phyloP scores from a whole-genome alignment of 2,888 invertebrate genomes.

The Proisotoma minuta region DNA sequence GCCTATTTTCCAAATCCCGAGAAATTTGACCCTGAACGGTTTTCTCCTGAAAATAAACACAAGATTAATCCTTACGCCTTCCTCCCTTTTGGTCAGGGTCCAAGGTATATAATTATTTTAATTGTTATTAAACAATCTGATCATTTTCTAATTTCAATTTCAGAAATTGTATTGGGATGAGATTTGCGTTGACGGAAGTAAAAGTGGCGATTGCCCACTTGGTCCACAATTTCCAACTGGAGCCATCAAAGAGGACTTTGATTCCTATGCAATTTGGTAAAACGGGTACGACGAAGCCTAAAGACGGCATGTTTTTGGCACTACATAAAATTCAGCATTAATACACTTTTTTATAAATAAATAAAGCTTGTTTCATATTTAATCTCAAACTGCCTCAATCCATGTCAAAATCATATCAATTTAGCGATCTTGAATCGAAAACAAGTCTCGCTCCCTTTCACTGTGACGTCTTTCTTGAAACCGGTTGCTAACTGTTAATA shows the following conservation, averaged over 20 bases:
- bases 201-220: constrained; percentile 55
- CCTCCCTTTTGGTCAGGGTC: not conserved
- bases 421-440: too few relatives aligned
- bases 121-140: not conserved
- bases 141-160: not conserved
- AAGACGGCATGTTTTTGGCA: constrained; percentile 4
- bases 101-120: not conserved
- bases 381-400: too few relatives aligned
- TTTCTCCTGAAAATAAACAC: not conserved
- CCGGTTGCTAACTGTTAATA: too few relatives aligned
- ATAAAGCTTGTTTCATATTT: too few relatives aligned
- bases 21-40: constrained; percentile 2
- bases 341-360: too few relatives aligned
- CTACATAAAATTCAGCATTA: not conserved
- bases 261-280: constrained; percentile 51
- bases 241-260: constrained; percentile 52
- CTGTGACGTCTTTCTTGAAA: too few relatives aligned
- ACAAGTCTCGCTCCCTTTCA: too few relatives aligned
- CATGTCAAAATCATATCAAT: too few relatives aligned
- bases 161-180: constrained; percentile 48
- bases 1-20: not conserved
- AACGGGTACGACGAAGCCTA: not conserved
- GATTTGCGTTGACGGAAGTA: constrained; percentile 57
- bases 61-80: not conserved
- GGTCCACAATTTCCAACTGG: constrained; percentile 54